A percentile compares a stretch with the other conserved stretches of the same genome.
These are phyloP conservation scores for Acrocephalus kingi DNA, from an alignment of 2,113 vertebrate species.

Conservation along the genomic window DNA sequence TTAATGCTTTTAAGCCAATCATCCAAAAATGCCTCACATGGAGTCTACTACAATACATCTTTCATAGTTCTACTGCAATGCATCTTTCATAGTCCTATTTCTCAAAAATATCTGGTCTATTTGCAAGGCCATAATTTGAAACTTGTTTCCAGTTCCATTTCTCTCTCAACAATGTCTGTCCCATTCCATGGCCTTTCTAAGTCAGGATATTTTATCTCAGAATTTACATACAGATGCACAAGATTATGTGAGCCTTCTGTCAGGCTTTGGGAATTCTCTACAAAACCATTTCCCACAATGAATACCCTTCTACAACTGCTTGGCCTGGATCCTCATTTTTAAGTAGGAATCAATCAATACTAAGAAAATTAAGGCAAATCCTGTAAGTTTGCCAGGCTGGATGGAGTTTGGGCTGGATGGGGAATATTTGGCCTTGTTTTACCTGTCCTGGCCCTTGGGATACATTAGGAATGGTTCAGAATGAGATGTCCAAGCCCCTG, in stretches of 20 bases:
- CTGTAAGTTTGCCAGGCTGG: not conserved
- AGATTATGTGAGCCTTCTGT: accelerated
- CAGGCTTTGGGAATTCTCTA: not conserved
- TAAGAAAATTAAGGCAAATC: not conserved
- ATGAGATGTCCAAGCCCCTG: not conserved
- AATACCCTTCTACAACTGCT: not conserved
- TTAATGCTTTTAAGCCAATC: not conserved
- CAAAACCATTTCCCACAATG: not conserved
- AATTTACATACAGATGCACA: not conserved
- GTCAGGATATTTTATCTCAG: not conserved
- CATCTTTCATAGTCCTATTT: not conserved
- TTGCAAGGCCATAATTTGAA: not conserved
- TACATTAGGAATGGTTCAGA: not conserved
- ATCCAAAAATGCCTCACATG: not conserved
- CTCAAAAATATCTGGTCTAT: not conserved
- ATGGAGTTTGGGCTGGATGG: not conserved
- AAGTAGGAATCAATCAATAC: not conserved
- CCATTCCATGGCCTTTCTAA: not conserved
- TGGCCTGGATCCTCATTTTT: not conserved
- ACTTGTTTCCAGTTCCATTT: not conserved
- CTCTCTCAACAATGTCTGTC: not conserved
- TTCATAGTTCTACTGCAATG: not conserved
- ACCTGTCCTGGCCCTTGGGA: not conserved
- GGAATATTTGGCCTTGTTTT: not conserved
- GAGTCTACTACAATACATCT: not conserved